A percentile compares a stretch with the other conserved stretches of the same genome.
Evolutionary conservation across 2,113 vertebrate genomes (phyloP).

Genomic region (Oryzias melastigma): DNA sequence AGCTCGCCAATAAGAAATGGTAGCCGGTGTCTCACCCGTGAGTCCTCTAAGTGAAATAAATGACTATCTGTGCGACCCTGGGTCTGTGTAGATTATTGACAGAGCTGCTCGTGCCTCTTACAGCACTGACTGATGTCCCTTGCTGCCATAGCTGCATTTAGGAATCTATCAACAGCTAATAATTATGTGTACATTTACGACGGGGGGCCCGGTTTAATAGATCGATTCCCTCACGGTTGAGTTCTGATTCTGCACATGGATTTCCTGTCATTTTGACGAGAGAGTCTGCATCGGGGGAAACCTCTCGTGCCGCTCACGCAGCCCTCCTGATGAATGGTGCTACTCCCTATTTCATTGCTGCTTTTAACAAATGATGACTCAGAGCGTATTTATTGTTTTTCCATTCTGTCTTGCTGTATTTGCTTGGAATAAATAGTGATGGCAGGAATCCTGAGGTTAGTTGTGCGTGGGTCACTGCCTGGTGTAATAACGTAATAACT

Average conservation of each 20-base stretch:
- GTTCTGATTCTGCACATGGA: conserved; percentile 60
- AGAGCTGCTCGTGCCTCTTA: conserved; percentile 34
- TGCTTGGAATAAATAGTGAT: conserved; percentile 3
- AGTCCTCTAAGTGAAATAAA: conserved; percentile 48
- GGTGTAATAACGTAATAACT: not conserved
- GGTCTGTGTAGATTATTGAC: conserved; percentile 45
- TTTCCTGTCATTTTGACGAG: conserved; percentile 68
- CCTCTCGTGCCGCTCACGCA: conserved; percentile 4
- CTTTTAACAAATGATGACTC: conserved; percentile 53
- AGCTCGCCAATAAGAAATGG: conserved; percentile 57
- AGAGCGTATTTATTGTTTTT: conserved; percentile 25
- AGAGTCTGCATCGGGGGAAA: conserved; percentile 43
- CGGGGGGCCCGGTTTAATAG: conserved; percentile 53
- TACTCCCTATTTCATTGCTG: conserved; percentile 31
- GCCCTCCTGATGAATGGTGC: conserved; percentile 8
- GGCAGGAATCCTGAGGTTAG: conserved; percentile 5
- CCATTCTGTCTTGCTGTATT: conserved; percentile 1
- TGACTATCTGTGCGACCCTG: conserved; percentile 16
- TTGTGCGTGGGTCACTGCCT: not conserved
- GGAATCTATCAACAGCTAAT: conserved; percentile 68
- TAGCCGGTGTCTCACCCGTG: conserved; percentile 40
- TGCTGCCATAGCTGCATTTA: conserved; percentile 29
- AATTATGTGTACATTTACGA: conserved; percentile 71
- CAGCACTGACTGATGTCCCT: conserved; percentile 45
- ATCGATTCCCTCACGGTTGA: conserved; percentile 57